phyloP scores from a whole-genome alignment of 2,113 vertebrate genomes.

The Salvelinus fontinalis region DNA sequence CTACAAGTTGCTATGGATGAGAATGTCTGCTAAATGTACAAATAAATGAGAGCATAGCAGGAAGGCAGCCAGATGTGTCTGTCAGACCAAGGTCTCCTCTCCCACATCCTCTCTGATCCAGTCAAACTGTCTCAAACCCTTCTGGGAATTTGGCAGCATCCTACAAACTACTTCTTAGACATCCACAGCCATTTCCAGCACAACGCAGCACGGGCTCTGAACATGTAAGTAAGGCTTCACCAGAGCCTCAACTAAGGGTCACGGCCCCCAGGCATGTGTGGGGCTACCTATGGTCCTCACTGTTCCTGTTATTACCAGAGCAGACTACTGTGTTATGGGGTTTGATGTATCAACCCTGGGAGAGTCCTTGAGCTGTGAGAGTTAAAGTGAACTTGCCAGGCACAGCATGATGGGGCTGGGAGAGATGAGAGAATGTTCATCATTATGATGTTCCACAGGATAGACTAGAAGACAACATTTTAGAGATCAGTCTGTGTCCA shows the following conservation, averaged over 20 bases:
- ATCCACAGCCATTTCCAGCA: neutral
- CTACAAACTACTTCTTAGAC: too few species aligned
- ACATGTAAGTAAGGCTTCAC: neutral
- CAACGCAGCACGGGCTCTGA: neutral
- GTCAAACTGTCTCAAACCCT: too few species aligned
- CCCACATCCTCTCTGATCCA: too few species aligned
- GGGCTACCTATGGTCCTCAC: slow-evolving; percentile 16
- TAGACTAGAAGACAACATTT: neutral
- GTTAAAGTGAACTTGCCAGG: slow-evolving; percentile 17
- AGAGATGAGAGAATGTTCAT: neutral
- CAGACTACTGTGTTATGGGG: slow-evolving; percentile 34
- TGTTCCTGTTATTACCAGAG: slow-evolving; percentile 22
- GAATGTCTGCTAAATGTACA: too few species aligned
- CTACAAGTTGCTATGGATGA: too few species aligned
- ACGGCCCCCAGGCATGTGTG: slow-evolving; percentile 24
- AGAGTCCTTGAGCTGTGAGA: slow-evolving; percentile 51
- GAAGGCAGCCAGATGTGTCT: too few species aligned
- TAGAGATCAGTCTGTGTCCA: too few species aligned
- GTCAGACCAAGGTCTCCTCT: too few species aligned
- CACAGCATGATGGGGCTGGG: slow-evolving; percentile 40
- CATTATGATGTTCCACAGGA: neutral
- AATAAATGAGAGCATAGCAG: too few species aligned
- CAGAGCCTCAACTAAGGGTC: slow-evolving; percentile 4
- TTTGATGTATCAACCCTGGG: slow-evolving; percentile 32
- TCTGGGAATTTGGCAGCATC: too few species aligned